These are phyloP conservation scores for Drosophila multiciliata DNA, from an alignment of 2,888 invertebrate species.

Conservation along the genomic window DNA sequence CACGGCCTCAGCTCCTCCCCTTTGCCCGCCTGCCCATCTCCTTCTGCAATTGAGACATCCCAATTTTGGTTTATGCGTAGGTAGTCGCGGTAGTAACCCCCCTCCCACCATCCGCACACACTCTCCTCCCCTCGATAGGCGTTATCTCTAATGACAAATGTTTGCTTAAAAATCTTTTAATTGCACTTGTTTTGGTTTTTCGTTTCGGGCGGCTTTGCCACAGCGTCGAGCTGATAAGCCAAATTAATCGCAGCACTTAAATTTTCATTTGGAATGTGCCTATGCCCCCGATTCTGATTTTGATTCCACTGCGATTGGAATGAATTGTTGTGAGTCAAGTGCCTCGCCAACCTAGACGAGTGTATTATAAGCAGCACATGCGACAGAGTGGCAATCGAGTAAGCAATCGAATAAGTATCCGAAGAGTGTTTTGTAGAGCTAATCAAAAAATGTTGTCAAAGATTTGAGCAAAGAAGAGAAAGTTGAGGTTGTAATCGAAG, in stretches of 20 bases:
- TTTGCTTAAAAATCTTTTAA: slow-evolving; percentile 79
- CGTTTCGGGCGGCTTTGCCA: slow-evolving; percentile 29
- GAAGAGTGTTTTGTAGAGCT: not conserved
- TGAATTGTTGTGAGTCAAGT: slow-evolving; percentile 15
- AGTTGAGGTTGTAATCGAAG: not conserved
- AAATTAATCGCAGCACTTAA: slow-evolving; percentile 81
- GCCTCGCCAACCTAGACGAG: slow-evolving; percentile 2
- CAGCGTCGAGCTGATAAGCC: slow-evolving; percentile 68
- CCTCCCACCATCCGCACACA: not conserved
- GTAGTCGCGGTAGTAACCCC: slow-evolving; percentile 13
- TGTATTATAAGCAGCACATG: not conserved
- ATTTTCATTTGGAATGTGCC: slow-evolving; percentile 75
- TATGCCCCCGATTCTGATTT: slow-evolving; percentile 35
- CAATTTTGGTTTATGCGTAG: slow-evolving; percentile 73
- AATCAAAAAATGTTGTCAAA: slow-evolving; percentile 14
- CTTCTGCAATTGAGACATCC: slow-evolving; percentile 63
- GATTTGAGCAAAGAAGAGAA: not conserved
- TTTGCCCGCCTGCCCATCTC: not conserved
- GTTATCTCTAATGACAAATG: slow-evolving; percentile 81
- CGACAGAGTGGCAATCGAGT: not conserved
- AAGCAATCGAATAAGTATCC: not conserved
- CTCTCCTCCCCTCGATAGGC: not conserved
- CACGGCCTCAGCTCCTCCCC: not conserved
- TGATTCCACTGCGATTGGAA: slow-evolving; percentile 20
- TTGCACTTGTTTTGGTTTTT: slow-evolving; percentile 72